Evolutionary conservation across 1,140 invertebrate genomes (phyloP).

Genomic region (Schlechtendalia chinensis): DNA sequence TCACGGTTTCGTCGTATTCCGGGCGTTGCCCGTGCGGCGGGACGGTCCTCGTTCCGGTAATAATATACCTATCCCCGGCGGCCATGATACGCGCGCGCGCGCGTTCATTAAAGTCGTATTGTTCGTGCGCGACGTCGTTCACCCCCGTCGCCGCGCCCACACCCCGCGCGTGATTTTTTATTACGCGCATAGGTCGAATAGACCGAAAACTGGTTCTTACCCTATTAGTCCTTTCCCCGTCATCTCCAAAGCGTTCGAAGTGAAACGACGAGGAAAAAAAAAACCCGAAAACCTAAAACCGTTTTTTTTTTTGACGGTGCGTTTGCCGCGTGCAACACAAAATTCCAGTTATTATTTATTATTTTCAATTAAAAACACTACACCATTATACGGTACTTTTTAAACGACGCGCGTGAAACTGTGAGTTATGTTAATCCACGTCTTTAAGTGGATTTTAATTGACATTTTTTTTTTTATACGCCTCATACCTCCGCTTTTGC

Average conservation of each 20-base stretch:
- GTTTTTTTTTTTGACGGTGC: neutral
- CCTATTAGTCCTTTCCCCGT: neutral
- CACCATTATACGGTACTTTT: neutral
- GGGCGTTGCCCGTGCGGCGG: neutral
- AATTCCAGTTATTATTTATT: conserved; percentile 13
- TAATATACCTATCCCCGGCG: neutral
- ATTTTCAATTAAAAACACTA: conserved; percentile 33
- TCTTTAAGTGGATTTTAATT: conserved; percentile 45
- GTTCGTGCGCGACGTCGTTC: neutral
- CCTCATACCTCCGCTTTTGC: conserved; percentile 55
- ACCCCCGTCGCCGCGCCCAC: neutral
- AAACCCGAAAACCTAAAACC: too few relatives aligned
- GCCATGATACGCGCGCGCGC: neutral
- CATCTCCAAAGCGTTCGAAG: neutral
- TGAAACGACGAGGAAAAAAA: neutral
- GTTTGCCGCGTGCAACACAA: neutral
- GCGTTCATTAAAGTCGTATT: conserved; percentile 36
- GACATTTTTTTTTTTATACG: conserved; percentile 10
- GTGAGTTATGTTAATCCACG: conserved; percentile 39
- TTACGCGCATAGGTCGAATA: neutral
- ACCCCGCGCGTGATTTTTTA: neutral
- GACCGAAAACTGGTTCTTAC: conserved; percentile 41
- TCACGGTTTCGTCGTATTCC: neutral
- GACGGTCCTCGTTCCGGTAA: neutral
- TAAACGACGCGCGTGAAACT: neutral